Conservation (phyloP, 2,113 vertebrate genomes). For the Dendropsophus ebraccatus region DNA sequence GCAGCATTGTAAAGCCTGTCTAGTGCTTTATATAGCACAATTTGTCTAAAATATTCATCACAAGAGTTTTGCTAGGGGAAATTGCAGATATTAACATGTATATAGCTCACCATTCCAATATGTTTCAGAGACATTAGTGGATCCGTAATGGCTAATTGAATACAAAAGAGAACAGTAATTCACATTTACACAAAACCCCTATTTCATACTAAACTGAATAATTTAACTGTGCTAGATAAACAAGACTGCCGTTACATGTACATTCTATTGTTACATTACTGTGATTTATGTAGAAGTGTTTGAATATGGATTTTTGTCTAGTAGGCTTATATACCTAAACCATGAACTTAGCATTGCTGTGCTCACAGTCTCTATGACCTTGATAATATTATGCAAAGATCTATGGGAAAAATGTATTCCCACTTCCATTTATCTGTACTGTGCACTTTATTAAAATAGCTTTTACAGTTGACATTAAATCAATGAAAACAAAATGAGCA, state of each 20-base stretch:
- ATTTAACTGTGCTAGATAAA: neutral
- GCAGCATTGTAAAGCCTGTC: neutral
- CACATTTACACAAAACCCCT: slow-evolving; percentile 11
- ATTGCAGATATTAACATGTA: neutral
- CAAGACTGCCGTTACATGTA: slow-evolving; percentile 2
- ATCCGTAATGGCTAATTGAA: neutral
- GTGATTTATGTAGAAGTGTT: slow-evolving; percentile 4
- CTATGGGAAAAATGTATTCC: slow-evolving; percentile 30
- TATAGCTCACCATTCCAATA: neutral
- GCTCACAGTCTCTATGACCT: slow-evolving; percentile 30
- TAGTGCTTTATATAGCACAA: neutral
- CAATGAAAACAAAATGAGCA: slow-evolving; percentile 40
- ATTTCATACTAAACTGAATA: slow-evolving; percentile 1
- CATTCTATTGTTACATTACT: neutral
- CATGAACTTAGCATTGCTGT: slow-evolving; percentile 28
- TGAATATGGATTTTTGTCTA: slow-evolving; percentile 26
- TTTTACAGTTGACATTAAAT: slow-evolving; percentile 41
- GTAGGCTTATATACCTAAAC: neutral
- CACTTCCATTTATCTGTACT: slow-evolving; percentile 30
- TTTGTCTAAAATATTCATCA: neutral
- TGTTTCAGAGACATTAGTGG: neutral
- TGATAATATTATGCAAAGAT: slow-evolving; percentile 44
- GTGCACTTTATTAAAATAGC: slow-evolving; percentile 36
- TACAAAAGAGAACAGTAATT: slow-evolving; percentile 20
- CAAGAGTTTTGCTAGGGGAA: neutral